Base-by-base conservation (phyloP, 2,888 invertebrate species). In the Scaptomyza reducta region DNA sequence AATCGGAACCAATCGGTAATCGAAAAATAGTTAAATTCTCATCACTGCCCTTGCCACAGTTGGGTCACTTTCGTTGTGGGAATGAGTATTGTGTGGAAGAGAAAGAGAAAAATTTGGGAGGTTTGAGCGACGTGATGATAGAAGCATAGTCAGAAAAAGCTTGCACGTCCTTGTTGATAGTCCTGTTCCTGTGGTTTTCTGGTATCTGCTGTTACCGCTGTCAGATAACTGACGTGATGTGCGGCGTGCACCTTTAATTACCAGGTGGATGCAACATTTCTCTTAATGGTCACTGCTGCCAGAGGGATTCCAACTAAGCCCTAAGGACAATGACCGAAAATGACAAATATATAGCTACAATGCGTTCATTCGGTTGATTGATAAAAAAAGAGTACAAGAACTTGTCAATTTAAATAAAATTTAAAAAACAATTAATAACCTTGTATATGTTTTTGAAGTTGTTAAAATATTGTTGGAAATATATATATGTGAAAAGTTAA, bases 161-260 rank as follows among this genome's bases (percentile, higher is more conserved):
- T 46, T 46, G 47, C 63, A 58, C 51, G 67, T 58, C 31, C 51
- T 56, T 55, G 44, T 35, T 45, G 41, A 55, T 22, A 47, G 56
- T 55, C 46, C 53, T 31, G 47, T 49, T 55, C 51, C 62, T 29
- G 57, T 61, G 38, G 50, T 13, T 35, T 22, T 46, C n/a, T 44
- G 33, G 22, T 44, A 18, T 42, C 46, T 50, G 46, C 55, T 50
- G 27, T 44, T 62, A n/a, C 35, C 50, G 55, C 40, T 73, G 64
- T n/a, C 70, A 73, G 56, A 54, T 51, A 64, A 27, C 73, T 76
- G 76, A 64, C 70, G 76, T 70, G 76, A 79, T 70, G 76, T 70
- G 68, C 58, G 66, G 64, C 35, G 56, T 56, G 65, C 67, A 82
- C 72, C 79, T 82, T 82, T 82, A 82, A 85, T 82, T 82, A 82